Conservation (phyloP, 2,888 invertebrate species). For the Pseudolycoriella hygida region DNA sequence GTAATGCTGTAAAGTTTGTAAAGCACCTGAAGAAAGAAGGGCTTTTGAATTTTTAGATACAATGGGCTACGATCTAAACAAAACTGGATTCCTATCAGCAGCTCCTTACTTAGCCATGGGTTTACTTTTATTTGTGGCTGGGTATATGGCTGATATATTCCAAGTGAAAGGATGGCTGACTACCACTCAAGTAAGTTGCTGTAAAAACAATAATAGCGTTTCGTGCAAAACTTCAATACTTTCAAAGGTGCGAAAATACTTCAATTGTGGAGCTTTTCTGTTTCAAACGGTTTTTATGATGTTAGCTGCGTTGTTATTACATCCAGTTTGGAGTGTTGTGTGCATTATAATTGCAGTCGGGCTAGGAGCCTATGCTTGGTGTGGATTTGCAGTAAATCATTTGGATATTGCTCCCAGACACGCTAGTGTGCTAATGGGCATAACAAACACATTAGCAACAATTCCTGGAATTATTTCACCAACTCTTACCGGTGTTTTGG, state of each 20-base stretch:
- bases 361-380: conserved; percentile 83
- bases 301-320: conserved; percentile 53
- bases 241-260: conserved; percentile 52
- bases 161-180: conserved; percentile 43
- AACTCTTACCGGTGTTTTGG: conserved; percentile 59
- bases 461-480: conserved; percentile 86
- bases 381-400: conserved; percentile 74
- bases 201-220: too few relatives aligned
- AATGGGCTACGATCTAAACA: conserved; percentile 49
- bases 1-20: conserved; percentile 30
- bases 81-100: conserved; percentile 70
- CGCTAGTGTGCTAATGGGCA: conserved; percentile 81
- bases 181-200: conserved; percentile 44
- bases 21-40: too few relatives aligned
- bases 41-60: too few relatives aligned
- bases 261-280: conserved; percentile 57
- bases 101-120: conserved; percentile 83
- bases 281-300: conserved; percentile 76
- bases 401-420: conserved; percentile 83
- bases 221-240: too few relatives aligned
- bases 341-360: conserved; percentile 79
- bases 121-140: conserved; percentile 57
- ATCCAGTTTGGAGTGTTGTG: conserved; percentile 51
- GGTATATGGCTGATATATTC: conserved; percentile 68
- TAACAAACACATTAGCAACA: conserved; percentile 81